Evolutionary conservation across 2,888 invertebrate species (phyloP), one percentile per base, ranked within the genome.

Genomic region (Trilocha varians): DNA sequence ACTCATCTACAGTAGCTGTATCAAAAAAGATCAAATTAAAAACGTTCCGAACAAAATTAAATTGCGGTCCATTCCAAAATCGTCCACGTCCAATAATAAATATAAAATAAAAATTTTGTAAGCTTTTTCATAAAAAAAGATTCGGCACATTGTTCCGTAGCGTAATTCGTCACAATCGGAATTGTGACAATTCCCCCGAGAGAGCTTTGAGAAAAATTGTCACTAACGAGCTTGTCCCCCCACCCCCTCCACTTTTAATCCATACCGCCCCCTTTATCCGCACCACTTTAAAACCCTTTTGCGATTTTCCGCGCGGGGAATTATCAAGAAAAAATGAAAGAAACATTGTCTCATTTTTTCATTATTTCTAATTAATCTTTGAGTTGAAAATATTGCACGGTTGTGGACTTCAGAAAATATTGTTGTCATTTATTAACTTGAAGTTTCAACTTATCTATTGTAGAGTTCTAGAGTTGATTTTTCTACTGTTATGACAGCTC

Each of bases 201-300:
- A 74, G 65, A 72, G 79, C 80, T 83, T 80, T 82, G 79, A 80
- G 82, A 82, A 83, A 83, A 84, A 83, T 78, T 80, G 78, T 78
- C 78, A 72, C 78, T 83, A 84, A 82, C 82, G 83, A 83, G 82
- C 83, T 79, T 70, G 69, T 42, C 34, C 53, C 48, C 51, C 44
- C 57, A 52, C 54, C 50, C 50, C 55, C 62, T 66, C 65, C 62
- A 62, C 69, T 76, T 78, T 78, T 76, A 79, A 78, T 78, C 78
- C 76, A 58, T 52, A 57, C 62, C 65, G 61, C 60, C 67, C 59
- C 61, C 65, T 65, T 71, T 69, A 74, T 73, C 72, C 70, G 62
- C 65, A 73, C 70, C 79, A 80, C 77, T 84, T 82, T 79, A 78
- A 83, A 84, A 75, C 80, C 82, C 79, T 80, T 78, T 78, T 73